A percentile compares a stretch with the other conserved stretches of the same genome.
Conservation (phyloP, 2,797 vertebrate genomes). For the Podarcis lilfordi region DNA sequence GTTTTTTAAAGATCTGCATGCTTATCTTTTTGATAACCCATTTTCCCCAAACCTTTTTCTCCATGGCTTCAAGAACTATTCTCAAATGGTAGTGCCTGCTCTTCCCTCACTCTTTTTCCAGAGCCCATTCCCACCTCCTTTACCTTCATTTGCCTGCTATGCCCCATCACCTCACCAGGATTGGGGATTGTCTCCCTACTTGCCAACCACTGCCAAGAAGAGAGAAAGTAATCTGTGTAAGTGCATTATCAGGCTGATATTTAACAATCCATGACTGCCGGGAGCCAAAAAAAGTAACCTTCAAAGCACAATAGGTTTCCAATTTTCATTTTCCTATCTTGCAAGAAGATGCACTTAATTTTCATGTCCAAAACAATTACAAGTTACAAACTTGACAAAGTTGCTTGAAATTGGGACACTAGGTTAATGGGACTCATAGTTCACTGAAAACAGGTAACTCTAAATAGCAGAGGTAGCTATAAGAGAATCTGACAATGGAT, state of each 20-base stretch:
- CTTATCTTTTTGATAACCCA: not conserved
- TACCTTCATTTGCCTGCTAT: slow-evolving; percentile 25
- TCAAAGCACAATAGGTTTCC: not conserved
- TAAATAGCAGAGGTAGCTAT: not conserved
- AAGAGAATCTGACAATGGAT: not conserved
- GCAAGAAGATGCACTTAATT: not conserved
- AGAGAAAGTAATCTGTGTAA: slow-evolving; percentile 7
- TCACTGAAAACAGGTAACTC: not conserved
- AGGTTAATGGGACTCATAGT: not conserved
- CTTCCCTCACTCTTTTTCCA: not conserved
- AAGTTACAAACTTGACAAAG: not conserved
- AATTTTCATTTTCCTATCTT: not conserved
- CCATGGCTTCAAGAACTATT: not conserved
- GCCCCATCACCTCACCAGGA: slow-evolving; percentile 20
- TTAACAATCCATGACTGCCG: slow-evolving; percentile 22
- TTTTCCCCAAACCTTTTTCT: not conserved
- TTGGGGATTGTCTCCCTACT: slow-evolving; percentile 4
- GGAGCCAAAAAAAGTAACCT: slow-evolving; percentile 13
- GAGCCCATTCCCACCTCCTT: not conserved
- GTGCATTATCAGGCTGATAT: slow-evolving; percentile 6
- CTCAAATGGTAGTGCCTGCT: not conserved
- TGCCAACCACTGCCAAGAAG: slow-evolving; percentile 17
- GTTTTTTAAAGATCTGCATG: not conserved
- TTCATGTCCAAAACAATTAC: slow-evolving; percentile 5
- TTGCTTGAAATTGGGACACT: not conserved